phyloP scores from a whole-genome alignment of 2,888 invertebrate species.

The Eumerus sabulonum region DNA sequence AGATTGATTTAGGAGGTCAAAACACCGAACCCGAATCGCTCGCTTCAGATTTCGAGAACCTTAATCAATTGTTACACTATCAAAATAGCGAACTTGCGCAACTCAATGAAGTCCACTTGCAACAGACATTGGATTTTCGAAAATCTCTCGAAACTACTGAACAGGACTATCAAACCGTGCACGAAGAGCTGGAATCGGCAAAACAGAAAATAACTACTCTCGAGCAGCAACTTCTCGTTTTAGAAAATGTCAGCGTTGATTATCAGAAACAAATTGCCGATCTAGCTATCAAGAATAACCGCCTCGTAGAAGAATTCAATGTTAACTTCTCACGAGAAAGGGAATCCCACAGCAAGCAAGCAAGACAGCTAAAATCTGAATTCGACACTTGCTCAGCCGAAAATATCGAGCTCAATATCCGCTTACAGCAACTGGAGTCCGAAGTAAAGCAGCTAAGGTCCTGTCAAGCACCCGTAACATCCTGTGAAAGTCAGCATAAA shows the following conservation, averaged over 20 bases:
- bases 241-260: conserved; percentile 33
- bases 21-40: conserved; percentile 70
- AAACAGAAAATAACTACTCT: conserved; percentile 22
- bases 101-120: conserved; percentile 70
- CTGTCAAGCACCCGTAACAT: conserved; percentile 53
- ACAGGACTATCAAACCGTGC: conserved; percentile 70
- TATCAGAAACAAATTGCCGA: conserved; percentile 50
- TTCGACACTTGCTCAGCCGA: conserved; percentile 2
- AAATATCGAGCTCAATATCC: neutral
- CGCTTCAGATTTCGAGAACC: conserved; percentile 73
- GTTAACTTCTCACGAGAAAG: conserved; percentile 38
- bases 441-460: conserved; percentile 65
- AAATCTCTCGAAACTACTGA: neutral
- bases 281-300: conserved; percentile 48
- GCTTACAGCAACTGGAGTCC: neutral
- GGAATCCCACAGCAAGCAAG: conserved; percentile 37
- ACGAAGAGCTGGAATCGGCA: conserved; percentile 57
- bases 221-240: conserved; percentile 31
- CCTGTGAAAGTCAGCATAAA: conserved; percentile 45
- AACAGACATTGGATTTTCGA: conserved; percentile 23
- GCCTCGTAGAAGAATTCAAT: conserved; percentile 51
- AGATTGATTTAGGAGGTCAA: conserved; percentile 70
- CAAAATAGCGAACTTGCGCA: conserved; percentile 74
- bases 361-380: conserved; percentile 27
- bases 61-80: conserved; percentile 74